Percentiles rank a stretch among this genome's conserved stretches.
phyloP scores from a whole-genome alignment of 2,113 vertebrate genomes.

The Scopus umbretta region DNA sequence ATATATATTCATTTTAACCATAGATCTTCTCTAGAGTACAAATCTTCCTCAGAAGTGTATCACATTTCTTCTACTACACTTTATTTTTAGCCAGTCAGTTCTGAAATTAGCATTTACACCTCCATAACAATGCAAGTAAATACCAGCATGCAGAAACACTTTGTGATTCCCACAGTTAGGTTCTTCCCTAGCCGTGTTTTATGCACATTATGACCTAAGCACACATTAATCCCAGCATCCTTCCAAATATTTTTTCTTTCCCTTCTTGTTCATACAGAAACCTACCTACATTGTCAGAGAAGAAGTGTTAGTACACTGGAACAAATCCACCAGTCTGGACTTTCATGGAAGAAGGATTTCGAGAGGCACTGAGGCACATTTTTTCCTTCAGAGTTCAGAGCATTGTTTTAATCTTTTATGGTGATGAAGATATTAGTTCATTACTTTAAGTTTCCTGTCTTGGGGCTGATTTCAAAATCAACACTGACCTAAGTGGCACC shows the following conservation, averaged over 20 bases:
- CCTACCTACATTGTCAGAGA: not conserved
- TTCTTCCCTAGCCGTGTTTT: not conserved
- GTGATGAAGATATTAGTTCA: not conserved
- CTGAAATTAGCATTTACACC: not conserved
- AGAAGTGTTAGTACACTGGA: not conserved
- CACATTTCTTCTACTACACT: not conserved
- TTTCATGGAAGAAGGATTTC: not conserved
- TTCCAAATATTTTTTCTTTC: not conserved
- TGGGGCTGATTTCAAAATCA: not conserved
- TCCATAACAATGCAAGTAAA: not conserved
- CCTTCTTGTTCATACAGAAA: not conserved
- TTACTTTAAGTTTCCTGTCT: not conserved
- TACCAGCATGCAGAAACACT: not conserved
- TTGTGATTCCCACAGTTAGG: not conserved
- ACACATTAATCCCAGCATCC: not conserved
- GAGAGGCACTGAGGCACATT: not conserved
- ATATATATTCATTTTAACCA: conserved; percentile 1
- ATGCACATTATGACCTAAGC: not conserved
- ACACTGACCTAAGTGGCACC: not conserved
- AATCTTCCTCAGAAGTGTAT: not conserved
- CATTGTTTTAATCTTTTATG: not conserved
- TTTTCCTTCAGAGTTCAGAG: not conserved
- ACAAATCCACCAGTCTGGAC: not conserved
- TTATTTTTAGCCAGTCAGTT: not conserved
- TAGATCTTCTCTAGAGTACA: not conserved